Evolutionary conservation across 2,797 vertebrate genomes (phyloP).

Genomic region (Platyrinchus mystaceus): DNA sequence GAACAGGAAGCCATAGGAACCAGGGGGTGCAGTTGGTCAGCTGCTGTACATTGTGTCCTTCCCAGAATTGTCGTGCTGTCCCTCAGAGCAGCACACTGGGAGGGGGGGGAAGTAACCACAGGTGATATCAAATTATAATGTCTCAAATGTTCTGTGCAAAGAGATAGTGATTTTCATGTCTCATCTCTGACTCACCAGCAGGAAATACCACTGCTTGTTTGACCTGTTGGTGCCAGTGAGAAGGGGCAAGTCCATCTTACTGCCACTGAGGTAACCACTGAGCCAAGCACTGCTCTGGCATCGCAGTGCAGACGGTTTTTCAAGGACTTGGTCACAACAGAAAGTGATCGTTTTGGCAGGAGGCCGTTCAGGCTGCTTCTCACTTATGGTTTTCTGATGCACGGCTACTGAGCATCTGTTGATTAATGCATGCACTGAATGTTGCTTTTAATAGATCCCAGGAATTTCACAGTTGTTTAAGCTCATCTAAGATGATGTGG

Average conservation of each 20-base stretch:
- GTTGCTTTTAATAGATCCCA: slow-evolving; percentile 44
- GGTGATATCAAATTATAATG: neutral
- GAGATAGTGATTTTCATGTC: neutral
- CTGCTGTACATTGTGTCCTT: neutral
- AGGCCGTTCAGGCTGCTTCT: neutral
- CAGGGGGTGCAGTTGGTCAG: neutral
- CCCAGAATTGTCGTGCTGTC: neutral
- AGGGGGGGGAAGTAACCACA: neutral
- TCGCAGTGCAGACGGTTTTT: neutral
- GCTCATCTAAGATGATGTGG: slow-evolving; percentile 36
- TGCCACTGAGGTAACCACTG: neutral
- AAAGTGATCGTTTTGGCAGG: neutral
- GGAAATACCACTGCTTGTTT: slow-evolving; percentile 13
- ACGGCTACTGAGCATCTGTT: slow-evolving; percentile 35
- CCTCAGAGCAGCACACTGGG: neutral
- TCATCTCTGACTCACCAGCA: slow-evolving; percentile 8
- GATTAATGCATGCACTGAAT: neutral
- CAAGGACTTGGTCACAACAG: neutral
- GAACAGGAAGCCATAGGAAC: neutral
- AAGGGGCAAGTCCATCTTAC: neutral
- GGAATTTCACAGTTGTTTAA: slow-evolving; percentile 44
- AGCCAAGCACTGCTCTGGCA: neutral
- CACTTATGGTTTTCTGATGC: slow-evolving; percentile 42
- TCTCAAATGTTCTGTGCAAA: neutral
- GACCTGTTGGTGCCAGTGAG: neutral